These are phyloP conservation scores for Brachyhypopomus gauderio DNA, from an alignment of 2,113 vertebrate genomes.

Conservation along the genomic window DNA sequence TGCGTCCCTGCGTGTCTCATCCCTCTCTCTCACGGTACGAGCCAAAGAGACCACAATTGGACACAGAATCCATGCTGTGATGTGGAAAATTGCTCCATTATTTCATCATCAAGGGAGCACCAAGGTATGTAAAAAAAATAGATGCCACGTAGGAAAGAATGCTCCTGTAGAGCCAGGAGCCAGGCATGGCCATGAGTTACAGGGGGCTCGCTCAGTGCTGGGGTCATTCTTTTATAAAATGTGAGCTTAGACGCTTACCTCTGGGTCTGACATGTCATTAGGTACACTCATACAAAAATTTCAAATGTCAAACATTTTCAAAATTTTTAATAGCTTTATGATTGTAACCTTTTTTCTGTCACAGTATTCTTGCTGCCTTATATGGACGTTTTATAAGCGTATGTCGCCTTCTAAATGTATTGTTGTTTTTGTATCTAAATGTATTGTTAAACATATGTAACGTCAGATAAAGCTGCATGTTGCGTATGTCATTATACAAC, in stretches of 20 bases:
- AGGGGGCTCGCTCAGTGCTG: constrained; percentile 9
- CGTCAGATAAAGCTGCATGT: too few relatives aligned
- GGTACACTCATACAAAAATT: background rate
- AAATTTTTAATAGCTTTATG: too few relatives aligned
- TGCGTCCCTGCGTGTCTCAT: background rate
- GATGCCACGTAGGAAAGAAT: constrained; percentile 3
- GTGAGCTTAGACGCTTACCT: background rate
- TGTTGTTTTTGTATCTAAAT: too few relatives aligned
- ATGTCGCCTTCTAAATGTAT: too few relatives aligned
- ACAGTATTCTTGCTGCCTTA: too few relatives aligned
- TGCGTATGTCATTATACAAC: too few relatives aligned
- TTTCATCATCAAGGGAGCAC: constrained; percentile 41
- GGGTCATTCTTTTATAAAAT: background rate
- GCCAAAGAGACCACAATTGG: constrained; percentile 15
- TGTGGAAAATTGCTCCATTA: constrained; percentile 48
- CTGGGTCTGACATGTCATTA: background rate
- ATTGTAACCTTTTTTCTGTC: too few relatives aligned
- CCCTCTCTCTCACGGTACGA: constrained; percentile 8
- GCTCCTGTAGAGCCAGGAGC: background rate
- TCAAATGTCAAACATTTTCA: too few relatives aligned
- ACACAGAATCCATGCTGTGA: constrained; percentile 29
- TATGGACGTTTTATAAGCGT: too few relatives aligned
- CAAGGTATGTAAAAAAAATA: constrained; percentile 37
- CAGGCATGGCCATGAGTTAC: background rate
- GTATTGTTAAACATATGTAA: too few relatives aligned